Conservation (phyloP, 1,140 invertebrate species). For the Brachionus sp. region DNA sequence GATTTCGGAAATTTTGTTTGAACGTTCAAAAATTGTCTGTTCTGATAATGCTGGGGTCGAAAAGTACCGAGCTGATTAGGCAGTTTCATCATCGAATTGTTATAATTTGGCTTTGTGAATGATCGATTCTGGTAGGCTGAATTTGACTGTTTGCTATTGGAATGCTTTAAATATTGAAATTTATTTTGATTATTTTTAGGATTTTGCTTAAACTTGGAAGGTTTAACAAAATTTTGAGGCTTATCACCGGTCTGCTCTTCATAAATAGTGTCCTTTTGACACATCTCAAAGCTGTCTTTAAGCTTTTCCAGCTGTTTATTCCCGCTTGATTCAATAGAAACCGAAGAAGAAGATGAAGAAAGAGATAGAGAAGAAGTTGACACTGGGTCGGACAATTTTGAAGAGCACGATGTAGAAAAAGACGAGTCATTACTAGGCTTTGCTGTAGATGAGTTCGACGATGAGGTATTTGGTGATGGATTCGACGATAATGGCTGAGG, state of each 20-base stretch:
- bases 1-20: constrained; percentile 32
- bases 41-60: neutral
- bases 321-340: neutral
- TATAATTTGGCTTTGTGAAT: neutral
- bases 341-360: constrained; percentile 21
- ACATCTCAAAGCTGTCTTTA: neutral
- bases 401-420: neutral
- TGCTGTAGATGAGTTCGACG: constrained; percentile 16
- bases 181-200: neutral
- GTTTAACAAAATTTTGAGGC: neutral
- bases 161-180: neutral
- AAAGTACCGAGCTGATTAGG: neutral
- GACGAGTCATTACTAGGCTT: constrained; percentile 10
- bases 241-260: neutral
- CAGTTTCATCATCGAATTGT: neutral
- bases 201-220: neutral
- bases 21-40: constrained; percentile 1
- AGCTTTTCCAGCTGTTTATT: constrained; percentile 11
- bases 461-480: constrained; percentile 2
- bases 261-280: neutral
- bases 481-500: neutral
- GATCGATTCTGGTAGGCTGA: neutral
- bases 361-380: constrained; percentile 3
- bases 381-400: neutral
- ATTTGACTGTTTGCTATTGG: neutral